Evolutionary conservation across 2,888 invertebrate species (phyloP).

Genomic region (Doris montereyensis): DNA sequence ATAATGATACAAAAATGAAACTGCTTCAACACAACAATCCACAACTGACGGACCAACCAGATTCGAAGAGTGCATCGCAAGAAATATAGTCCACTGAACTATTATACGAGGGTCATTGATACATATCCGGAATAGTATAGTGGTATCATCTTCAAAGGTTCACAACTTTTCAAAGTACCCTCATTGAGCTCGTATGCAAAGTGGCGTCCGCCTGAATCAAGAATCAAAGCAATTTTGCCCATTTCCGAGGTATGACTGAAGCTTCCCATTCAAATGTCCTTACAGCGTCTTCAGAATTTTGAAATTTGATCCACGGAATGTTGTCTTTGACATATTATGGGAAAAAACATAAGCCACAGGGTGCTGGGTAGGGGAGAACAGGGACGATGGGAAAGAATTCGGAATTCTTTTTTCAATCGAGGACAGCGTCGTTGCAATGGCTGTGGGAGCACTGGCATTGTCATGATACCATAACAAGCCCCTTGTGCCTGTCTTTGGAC

Average conservation of each 20-base stretch:
- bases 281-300: background rate
- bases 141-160: background rate
- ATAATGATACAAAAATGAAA: no score
- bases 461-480: background rate
- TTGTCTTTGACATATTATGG: background rate
- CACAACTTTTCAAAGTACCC: background rate
- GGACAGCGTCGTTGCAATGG: background rate
- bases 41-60: no score
- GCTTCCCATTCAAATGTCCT: background rate
- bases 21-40: no score
- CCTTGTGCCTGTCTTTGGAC: background rate
- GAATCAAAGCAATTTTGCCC: background rate
- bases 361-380: background rate
- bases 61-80: no score
- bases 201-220: background rate
- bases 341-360: background rate
- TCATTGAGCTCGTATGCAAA: background rate
- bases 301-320: background rate
- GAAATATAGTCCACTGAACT: no score
- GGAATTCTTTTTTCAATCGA: background rate
- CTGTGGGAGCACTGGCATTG: background rate
- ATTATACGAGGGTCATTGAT: background rate
- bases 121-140: background rate
- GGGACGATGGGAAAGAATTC: background rate
- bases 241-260: background rate